phyloP scores from a whole-genome alignment of 2,113 vertebrate species.

The Gambusia affinis region DNA sequence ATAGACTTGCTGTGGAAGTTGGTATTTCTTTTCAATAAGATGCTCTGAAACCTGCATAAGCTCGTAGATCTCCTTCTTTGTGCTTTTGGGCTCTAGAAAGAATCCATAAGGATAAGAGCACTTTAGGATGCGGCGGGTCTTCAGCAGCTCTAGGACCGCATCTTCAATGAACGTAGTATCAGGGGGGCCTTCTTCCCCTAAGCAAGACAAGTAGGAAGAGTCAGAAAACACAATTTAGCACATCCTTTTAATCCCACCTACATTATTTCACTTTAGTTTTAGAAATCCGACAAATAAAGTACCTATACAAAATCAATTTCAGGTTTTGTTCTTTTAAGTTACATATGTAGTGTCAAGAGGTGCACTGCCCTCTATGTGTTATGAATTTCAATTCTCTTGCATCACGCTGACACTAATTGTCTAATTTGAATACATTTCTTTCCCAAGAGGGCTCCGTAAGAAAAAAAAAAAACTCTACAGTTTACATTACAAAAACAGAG shows the following conservation, averaged over 20 bases:
- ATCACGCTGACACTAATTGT: neutral
- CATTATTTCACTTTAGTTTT: neutral
- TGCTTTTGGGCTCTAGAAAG: constrained; percentile 99
- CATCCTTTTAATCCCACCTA: neutral
- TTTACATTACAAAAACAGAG: neutral
- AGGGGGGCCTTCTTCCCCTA: constrained; percentile 92
- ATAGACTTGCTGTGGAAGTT: constrained; percentile 35
- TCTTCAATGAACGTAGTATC: constrained; percentile 99
- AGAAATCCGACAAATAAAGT: neutral
- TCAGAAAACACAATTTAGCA: neutral
- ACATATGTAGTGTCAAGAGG: neutral
- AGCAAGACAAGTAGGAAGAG: constrained; percentile 13
- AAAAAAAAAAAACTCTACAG: neutral
- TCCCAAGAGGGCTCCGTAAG: neutral
- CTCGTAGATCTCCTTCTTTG: constrained; percentile 99
- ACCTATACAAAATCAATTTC: neutral
- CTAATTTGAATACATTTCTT: neutral
- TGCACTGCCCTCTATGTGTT: neutral
- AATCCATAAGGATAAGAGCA: constrained; percentile 99
- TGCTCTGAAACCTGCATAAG: constrained; percentile 93
- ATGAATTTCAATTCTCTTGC: neutral
- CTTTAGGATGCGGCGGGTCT: constrained; percentile 98
- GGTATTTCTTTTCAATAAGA: constrained; percentile 35
- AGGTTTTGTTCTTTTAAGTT: neutral
- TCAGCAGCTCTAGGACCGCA: constrained; percentile 95